phyloP scores from a whole-genome alignment of 2,113 vertebrate species.

The Notarius lentiginosus region DNA sequence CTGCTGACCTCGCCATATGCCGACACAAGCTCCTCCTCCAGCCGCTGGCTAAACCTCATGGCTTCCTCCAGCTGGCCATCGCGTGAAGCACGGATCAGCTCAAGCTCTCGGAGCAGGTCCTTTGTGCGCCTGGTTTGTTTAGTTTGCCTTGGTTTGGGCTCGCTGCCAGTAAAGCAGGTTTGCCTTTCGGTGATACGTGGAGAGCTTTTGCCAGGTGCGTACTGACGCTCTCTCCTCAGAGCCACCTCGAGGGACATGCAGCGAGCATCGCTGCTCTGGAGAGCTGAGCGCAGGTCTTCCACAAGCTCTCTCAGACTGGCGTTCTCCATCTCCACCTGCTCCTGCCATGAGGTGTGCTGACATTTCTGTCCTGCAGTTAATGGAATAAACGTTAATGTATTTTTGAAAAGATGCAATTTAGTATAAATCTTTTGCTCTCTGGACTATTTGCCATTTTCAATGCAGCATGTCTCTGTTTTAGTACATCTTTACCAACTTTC shows the following conservation, averaged over 20 bases:
- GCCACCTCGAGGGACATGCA: slow-evolving; percentile 76
- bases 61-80: slow-evolving; percentile 77
- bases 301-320: slow-evolving; percentile 74
- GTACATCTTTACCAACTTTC: not conserved
- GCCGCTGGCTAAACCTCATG: slow-evolving; percentile 67
- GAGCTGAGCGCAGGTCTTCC: slow-evolving; percentile 75
- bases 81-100: slow-evolving; percentile 72
- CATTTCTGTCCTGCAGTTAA: slow-evolving; percentile 11
- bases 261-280: slow-evolving; percentile 78
- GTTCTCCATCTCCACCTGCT: slow-evolving; percentile 58
- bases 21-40: slow-evolving; percentile 73
- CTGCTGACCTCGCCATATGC: slow-evolving; percentile 63
- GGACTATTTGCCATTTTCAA: not conserved
- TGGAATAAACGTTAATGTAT: not conserved
- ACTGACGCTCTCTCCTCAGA: slow-evolving; percentile 44
- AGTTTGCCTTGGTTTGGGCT: not conserved
- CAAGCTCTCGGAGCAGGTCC: slow-evolving; percentile 72
- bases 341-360: slow-evolving; percentile 33
- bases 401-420: not conserved
- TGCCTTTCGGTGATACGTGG: not conserved
- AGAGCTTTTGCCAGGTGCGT: not conserved
- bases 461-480: not conserved
- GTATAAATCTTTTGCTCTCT: not conserved
- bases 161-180: not conserved
- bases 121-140: slow-evolving; percentile 46